A percentile compares a stretch with the other conserved stretches of the same genome.
phyloP scores from a whole-genome alignment of 1,140 invertebrate species.

The Popillia japonica region DNA sequence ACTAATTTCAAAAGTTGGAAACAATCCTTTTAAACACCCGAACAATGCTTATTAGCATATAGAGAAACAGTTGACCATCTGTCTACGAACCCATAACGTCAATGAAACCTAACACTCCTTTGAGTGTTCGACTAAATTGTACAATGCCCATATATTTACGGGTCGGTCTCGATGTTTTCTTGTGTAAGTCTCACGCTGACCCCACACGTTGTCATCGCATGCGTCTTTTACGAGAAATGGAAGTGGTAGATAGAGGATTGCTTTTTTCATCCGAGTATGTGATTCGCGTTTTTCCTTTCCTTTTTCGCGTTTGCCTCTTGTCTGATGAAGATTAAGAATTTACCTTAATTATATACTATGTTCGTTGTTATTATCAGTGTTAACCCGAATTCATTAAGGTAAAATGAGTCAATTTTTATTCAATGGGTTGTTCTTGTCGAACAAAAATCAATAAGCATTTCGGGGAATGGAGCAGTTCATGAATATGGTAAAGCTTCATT shows the following conservation, averaged over 20 bases:
- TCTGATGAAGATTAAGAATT: conserved; percentile 12
- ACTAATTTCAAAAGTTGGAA: conserved; percentile 30
- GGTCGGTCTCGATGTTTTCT: conserved; percentile 19
- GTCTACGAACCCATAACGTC: conserved; percentile 18
- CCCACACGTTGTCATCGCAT: conserved; percentile 33
- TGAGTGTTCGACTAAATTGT: conserved; percentile 31
- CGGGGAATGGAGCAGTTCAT: no score
- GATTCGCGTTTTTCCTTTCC: conserved; percentile 9
- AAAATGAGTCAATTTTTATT: not conserved
- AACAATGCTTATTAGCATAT: conserved; percentile 24
- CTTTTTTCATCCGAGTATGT: not conserved
- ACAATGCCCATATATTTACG: conserved; percentile 20
- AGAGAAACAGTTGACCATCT: conserved; percentile 28
- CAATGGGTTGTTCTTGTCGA: not conserved
- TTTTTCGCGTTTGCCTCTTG: not conserved
- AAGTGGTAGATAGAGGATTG: conserved; percentile 20
- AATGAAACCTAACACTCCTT: conserved; percentile 33
- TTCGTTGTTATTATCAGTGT: not conserved
- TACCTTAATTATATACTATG: conserved; percentile 7
- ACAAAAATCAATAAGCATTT: no score
- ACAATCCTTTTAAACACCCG: conserved; percentile 21
- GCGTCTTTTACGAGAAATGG: conserved; percentile 7
- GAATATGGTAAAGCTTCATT: no score
- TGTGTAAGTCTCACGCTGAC: conserved; percentile 24
- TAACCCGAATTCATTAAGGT: conserved; percentile 10